These are phyloP conservation scores for Aplysina aerophoba DNA, from an alignment of 37 sponge, comb jelly and placozoan genomes.

Conservation along the genomic window DNA sequence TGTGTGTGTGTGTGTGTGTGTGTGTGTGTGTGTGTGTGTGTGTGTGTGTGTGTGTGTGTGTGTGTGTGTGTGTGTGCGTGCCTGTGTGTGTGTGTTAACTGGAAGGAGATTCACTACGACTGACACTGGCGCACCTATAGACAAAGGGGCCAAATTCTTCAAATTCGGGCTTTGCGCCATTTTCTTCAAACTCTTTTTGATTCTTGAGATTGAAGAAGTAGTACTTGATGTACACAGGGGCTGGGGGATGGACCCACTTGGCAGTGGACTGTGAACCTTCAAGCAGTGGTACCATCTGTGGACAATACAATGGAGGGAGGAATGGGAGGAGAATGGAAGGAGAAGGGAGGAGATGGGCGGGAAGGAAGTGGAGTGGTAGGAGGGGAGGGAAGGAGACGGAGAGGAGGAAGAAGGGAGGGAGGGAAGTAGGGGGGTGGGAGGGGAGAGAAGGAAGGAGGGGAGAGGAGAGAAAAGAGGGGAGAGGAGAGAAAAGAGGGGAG, in stretches of 20 bases:
- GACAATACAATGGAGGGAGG: not conserved
- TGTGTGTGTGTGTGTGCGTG: too few species aligned
- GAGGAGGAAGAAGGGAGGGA: not conserved
- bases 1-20: conserved; percentile 2
- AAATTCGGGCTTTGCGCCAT: conserved; percentile 54
- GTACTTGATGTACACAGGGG: conserved; percentile 52
- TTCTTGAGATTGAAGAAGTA: conserved; percentile 80
- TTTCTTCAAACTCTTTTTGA: conserved; percentile 42
- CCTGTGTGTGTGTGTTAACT: too few species aligned
- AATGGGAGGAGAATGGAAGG: not conserved
- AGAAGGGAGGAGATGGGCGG: not conserved
- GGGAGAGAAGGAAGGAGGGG: not conserved
- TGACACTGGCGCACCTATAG: conserved; percentile 50
- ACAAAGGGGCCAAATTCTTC: conserved; percentile 76
- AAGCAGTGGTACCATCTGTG: not conserved
- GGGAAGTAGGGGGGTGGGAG: not conserved
- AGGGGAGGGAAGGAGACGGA: not conserved
- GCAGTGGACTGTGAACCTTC: conserved; percentile 36
- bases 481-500: too few species aligned
- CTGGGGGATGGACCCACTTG: conserved; percentile 50
- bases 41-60: not conserved
- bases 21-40: conserved; percentile 11
- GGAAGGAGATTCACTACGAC: too few species aligned
- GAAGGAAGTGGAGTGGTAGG: not conserved
- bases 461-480: not conserved